Conservation (phyloP, 2,888 invertebrate genomes). For the Agrenia bidenticulata region DNA sequence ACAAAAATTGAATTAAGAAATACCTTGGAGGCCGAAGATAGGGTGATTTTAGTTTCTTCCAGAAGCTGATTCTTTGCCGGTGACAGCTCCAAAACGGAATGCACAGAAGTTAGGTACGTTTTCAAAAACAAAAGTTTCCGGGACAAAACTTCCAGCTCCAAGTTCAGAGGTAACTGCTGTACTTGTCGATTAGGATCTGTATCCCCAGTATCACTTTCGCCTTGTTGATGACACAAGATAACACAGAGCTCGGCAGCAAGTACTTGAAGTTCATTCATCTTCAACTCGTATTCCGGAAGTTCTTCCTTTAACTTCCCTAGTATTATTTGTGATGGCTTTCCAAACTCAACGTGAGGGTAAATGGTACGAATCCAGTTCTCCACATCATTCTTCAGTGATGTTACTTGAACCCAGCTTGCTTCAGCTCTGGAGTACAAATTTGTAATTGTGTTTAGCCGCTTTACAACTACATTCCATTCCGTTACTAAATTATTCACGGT, state of each 20-base stretch:
- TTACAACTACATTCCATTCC: constrained; percentile 40
- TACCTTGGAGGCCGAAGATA: constrained; percentile 35
- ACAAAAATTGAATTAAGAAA: constrained; percentile 7
- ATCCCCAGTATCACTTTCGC: constrained; percentile 5
- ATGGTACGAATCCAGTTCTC: constrained; percentile 38
- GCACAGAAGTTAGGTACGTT: constrained; percentile 33
- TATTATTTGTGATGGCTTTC: constrained; percentile 6
- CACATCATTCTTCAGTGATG: constrained; percentile 33
- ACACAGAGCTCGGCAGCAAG: constrained; percentile 38
- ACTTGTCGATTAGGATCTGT: background rate
- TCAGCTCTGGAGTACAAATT: constrained; percentile 23
- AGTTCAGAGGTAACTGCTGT: constrained; percentile 30
- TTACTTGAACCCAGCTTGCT: constrained; percentile 31
- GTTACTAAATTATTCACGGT: constrained; percentile 34
- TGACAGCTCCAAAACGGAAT: constrained; percentile 5
- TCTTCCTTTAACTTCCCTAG: constrained; percentile 25
- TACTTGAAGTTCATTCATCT: constrained; percentile 42
- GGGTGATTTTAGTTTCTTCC: constrained; percentile 33
- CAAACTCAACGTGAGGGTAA: constrained; percentile 37
- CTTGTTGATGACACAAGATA: constrained; percentile 28
- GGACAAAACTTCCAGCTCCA: constrained; percentile 41
- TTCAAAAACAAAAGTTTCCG: constrained; percentile 40
- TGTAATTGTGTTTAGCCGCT: constrained; percentile 26
- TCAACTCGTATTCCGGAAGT: constrained; percentile 30
- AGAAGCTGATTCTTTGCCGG: constrained; percentile 22